Conservation (phyloP, 2,888 invertebrate genomes). For the Schrankia costaestrigalis region DNA sequence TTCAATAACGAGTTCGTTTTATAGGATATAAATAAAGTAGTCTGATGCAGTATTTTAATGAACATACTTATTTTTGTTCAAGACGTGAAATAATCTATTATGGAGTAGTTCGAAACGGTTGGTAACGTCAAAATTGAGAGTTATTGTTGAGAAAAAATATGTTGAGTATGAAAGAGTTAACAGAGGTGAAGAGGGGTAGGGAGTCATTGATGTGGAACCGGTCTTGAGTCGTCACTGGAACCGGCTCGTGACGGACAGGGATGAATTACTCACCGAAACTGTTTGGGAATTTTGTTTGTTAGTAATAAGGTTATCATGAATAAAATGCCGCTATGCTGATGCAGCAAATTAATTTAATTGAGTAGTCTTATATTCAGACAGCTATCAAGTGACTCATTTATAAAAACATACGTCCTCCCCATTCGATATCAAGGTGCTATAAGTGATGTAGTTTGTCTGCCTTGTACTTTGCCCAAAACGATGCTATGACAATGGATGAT, state of each 20-base stretch:
- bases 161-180: slow-evolving; percentile 53
- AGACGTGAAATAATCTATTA: slow-evolving; percentile 7
- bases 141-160: slow-evolving; percentile 49
- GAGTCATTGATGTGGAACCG: slow-evolving; percentile 78
- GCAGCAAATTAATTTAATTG: no score
- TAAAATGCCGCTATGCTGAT: slow-evolving; percentile 20
- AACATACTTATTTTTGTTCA: background rate
- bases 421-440: no score
- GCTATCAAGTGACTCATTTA: no score
- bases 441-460: no score
- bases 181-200: slow-evolving; percentile 59
- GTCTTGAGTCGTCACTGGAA: slow-evolving; percentile 58
- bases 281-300: slow-evolving; percentile 45
- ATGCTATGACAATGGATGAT: no score
- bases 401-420: no score
- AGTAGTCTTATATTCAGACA: no score
- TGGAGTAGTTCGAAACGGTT: slow-evolving; percentile 33
- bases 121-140: slow-evolving; percentile 63
- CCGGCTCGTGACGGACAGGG: slow-evolving; percentile 69
- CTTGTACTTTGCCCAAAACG: no score
- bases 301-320: slow-evolving; percentile 34
- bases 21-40: slow-evolving; percentile 3
- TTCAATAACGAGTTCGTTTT: slow-evolving; percentile 10
- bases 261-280: slow-evolving; percentile 65
- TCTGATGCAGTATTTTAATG: background rate